phyloP scores from a whole-genome alignment of 2,888 invertebrate genomes.

The Hecatera dysodea region DNA sequence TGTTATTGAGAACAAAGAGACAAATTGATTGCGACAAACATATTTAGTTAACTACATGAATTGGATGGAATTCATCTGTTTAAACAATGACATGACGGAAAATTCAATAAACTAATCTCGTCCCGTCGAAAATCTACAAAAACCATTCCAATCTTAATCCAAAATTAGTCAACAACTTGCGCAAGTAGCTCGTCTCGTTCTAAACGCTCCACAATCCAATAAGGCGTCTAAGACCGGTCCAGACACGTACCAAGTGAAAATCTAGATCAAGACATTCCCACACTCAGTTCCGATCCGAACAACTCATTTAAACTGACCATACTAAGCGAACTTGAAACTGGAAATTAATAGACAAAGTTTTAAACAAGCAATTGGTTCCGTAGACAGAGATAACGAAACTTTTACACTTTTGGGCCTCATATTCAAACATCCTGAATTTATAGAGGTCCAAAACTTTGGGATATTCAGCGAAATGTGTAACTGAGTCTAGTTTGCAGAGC shows the following conservation, averaged over 20 bases:
- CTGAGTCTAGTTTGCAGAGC: slow-evolving; percentile 10
- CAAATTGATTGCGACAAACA: slow-evolving; percentile 54
- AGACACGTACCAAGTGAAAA: slow-evolving; percentile 66
- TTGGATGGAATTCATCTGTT: not conserved
- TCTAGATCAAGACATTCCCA: slow-evolving; percentile 72
- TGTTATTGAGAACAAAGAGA: slow-evolving; percentile 40
- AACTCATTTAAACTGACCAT: slow-evolving; percentile 58
- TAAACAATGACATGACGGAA: slow-evolving; percentile 7
- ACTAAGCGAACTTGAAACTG: slow-evolving; percentile 46
- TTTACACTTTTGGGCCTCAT: slow-evolving; percentile 40
- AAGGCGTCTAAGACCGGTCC: slow-evolving; percentile 64
- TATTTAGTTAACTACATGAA: slow-evolving; percentile 18
- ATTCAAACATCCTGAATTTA: slow-evolving; percentile 47
- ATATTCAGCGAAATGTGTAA: slow-evolving; percentile 24
- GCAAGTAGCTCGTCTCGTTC: slow-evolving; percentile 35
- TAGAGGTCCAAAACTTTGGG: slow-evolving; percentile 34
- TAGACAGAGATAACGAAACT: slow-evolving; percentile 29
- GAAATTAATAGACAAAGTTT: slow-evolving; percentile 59
- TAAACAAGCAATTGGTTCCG: slow-evolving; percentile 48
- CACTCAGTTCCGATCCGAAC: slow-evolving; percentile 65
- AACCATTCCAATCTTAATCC: slow-evolving; percentile 29
- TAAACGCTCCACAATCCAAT: slow-evolving; percentile 53
- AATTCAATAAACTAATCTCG: slow-evolving; percentile 4
- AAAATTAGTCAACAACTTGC: slow-evolving; percentile 27
- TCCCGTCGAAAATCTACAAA: slow-evolving; percentile 15